phyloP scores from a whole-genome alignment of 2,888 invertebrate genomes.

The Heteropelma amictum region DNA sequence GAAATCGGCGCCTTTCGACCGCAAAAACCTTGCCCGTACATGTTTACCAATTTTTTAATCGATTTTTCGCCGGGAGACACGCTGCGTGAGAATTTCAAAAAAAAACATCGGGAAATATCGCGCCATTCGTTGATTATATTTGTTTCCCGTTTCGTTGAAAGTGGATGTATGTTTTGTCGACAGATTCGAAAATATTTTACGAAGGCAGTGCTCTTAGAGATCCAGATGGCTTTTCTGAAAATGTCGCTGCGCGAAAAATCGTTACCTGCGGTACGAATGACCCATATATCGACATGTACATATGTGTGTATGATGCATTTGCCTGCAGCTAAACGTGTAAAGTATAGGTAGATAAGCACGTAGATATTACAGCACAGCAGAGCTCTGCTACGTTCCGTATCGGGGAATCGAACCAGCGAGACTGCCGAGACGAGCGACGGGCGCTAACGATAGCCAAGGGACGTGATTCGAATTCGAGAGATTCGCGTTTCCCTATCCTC shows the following conservation, averaged over 20 bases:
- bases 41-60: too few species aligned
- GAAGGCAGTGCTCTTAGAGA: too few species aligned
- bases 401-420: constrained; percentile 51
- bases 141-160: too few species aligned
- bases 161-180: too few species aligned
- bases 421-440: constrained; percentile 56
- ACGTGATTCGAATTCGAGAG: constrained; percentile 69
- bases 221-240: too few species aligned
- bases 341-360: constrained; percentile 31
- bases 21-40: too few species aligned
- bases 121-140: too few species aligned
- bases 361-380: constrained; percentile 7
- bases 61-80: too few species aligned
- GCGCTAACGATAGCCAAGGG: constrained; percentile 67
- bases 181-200: too few species aligned
- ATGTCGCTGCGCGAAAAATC: neutral
- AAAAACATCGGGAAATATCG: too few species aligned
- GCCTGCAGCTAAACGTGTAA: constrained; percentile 20
- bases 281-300: neutral
- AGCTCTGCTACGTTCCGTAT: constrained; percentile 33
- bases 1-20: too few species aligned
- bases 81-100: too few species aligned
- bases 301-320: constrained; percentile 6
- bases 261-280: neutral
- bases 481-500: constrained; percentile 45